Percentiles rank a stretch among this genome's conserved stretches.
Conservation (phyloP, 2,113 vertebrate genomes). For the Limanda limanda region DNA sequence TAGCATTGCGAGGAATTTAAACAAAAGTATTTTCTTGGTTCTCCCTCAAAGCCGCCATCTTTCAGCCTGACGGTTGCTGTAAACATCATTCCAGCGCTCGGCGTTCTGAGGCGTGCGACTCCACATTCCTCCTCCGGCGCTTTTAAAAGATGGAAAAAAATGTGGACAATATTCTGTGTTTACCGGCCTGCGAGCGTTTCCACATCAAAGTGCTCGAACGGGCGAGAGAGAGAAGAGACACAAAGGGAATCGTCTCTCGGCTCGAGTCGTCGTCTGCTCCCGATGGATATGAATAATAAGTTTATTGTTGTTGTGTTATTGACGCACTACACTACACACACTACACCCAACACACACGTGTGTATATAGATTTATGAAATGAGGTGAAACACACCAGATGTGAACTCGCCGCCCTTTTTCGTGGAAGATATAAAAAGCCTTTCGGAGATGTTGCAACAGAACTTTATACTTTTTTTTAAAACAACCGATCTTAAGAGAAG, state of each 20-base stretch:
- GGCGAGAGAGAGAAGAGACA: too few species aligned
- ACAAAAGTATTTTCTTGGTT: constrained; percentile 82
- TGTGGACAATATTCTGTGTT: constrained; percentile 61
- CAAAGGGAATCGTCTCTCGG: too few species aligned
- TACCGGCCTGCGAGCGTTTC: constrained; percentile 48
- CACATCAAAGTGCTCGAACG: constrained; percentile 38
- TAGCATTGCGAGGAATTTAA: constrained; percentile 84
- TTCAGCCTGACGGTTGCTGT: constrained; percentile 86
- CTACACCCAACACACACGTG: too few species aligned
- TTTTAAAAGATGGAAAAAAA: constrained; percentile 68
- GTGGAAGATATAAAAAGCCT: constrained; percentile 43
- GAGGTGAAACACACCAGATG: background rate
- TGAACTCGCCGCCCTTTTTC: constrained; percentile 6
- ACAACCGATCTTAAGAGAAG: constrained; percentile 61
- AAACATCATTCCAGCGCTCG: constrained; percentile 84
- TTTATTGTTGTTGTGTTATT: too few species aligned
- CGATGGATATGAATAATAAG: too few species aligned
- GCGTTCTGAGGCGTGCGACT: constrained; percentile 81
- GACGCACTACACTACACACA: too few species aligned
- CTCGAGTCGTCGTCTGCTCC: too few species aligned
- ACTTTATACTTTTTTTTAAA: constrained; percentile 56
- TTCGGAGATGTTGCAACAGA: constrained; percentile 40
- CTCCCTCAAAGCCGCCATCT: constrained; percentile 82
- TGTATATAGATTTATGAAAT: background rate
- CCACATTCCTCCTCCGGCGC: constrained; percentile 80